phyloP scores from a whole-genome alignment of 2,888 invertebrate genomes.

The Cataglyphis cursor region DNA sequence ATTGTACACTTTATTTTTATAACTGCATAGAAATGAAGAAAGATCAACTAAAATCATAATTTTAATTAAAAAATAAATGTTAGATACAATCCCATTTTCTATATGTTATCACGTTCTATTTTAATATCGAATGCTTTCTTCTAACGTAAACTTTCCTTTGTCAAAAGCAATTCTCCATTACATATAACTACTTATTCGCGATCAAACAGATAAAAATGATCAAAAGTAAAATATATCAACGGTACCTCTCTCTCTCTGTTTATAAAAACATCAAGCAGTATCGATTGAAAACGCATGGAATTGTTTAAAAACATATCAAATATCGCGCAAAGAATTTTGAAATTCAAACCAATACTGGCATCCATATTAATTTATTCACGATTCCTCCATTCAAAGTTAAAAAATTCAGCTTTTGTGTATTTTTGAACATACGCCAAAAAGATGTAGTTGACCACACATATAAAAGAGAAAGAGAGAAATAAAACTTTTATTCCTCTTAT shows the following conservation, averaged over 20 bases:
- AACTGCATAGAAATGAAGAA: not conserved
- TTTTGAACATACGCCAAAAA: constrained; percentile 10
- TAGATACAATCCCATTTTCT: not conserved
- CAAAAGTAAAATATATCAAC: constrained; percentile 48
- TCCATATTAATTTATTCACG: constrained; percentile 52
- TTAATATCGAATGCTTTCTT: not conserved
- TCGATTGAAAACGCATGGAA: constrained; percentile 65
- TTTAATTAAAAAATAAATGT: constrained; percentile 8
- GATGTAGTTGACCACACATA: not conserved
- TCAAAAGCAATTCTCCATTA: constrained; percentile 21
- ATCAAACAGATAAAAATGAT: constrained; percentile 49
- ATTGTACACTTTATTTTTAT: not conserved
- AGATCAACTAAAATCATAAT: constrained; percentile 24
- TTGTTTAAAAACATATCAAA: constrained; percentile 57
- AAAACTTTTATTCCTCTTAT: constrained; percentile 12
- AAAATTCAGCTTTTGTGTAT: constrained; percentile 29
- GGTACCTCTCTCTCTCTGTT: constrained; percentile 60
- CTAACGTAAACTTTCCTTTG: constrained; percentile 1
- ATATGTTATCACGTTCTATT: not conserved
- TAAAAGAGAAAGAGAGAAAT: constrained; percentile 25
- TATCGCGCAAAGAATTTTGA: constrained; percentile 37
- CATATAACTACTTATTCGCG: constrained; percentile 33
- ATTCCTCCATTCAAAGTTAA: constrained; percentile 7
- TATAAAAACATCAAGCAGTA: constrained; percentile 68
- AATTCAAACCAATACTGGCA: constrained; percentile 42